These are phyloP conservation scores for Strigops habroptila DNA, from an alignment of 2,113 vertebrate genomes.

Conservation along the genomic window DNA sequence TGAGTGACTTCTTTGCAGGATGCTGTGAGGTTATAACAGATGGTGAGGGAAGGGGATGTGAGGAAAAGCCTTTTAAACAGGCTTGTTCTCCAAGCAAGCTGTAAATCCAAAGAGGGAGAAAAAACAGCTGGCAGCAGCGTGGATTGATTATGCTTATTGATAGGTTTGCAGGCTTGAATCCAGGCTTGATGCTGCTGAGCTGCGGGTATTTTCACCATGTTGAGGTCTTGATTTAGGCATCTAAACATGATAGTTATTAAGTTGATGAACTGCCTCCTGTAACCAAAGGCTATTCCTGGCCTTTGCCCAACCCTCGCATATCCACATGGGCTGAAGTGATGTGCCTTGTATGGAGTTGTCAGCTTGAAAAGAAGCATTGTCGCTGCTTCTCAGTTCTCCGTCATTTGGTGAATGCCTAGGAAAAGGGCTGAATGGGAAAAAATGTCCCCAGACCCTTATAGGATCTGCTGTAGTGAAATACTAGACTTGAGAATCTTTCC, in stretches of 20 bases:
- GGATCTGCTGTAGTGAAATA: background rate
- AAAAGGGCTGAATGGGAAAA: background rate
- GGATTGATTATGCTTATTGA: background rate
- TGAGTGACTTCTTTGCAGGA: background rate
- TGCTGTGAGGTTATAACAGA: background rate
- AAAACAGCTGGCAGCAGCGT: background rate
- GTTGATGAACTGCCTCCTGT: background rate
- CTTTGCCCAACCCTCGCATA: background rate
- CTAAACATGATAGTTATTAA: background rate
- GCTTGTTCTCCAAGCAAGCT: background rate
- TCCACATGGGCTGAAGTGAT: background rate
- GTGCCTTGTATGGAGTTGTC: background rate
- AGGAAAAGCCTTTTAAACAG: background rate
- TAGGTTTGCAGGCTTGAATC: background rate
- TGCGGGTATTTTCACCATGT: fast-evolving
- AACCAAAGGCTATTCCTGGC: background rate
- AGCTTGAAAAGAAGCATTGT: background rate
- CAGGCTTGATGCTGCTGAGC: background rate
- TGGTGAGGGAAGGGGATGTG: background rate
- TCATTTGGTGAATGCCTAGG: background rate
- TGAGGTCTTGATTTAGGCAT: background rate
- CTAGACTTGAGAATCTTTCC: background rate
- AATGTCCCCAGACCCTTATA: fast-evolving
- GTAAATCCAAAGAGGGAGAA: background rate
- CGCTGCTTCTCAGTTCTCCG: fast-evolving